Evolutionary conservation across 2,113 vertebrate genomes (phyloP), one percentile per base, ranked within the genome.

Genomic region (Centrocercus urophasianus): DNA sequence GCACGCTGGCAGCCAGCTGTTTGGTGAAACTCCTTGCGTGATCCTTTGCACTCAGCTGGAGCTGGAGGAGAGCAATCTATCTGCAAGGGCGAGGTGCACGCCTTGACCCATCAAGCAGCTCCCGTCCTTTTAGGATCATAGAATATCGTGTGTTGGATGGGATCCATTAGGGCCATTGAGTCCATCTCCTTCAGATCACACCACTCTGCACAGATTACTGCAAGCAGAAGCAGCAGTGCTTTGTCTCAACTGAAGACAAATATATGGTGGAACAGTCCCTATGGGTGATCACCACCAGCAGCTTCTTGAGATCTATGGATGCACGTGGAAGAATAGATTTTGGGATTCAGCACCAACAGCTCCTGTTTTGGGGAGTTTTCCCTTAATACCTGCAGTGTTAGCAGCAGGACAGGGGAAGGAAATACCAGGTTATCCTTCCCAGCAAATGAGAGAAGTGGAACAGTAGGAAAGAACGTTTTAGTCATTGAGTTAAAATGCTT

Each of bases 391-490:
- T 69, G n/a, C 0, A 2, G 27, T 3, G 78, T 81, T 71, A 91
- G 48, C 36, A 57, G 25, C 36, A 36, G 65, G 63, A 45, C 22
- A 18, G 0, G 3, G 79, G 57, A 75, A 92, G 93, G 91, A 89
- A 95, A 89, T 38, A 56, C 43, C 8, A 3, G 61, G 52, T 93
- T 88, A 27, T 50, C 89, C 78, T 92, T 96, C 87, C 61, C 65
- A 85, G 43, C 0, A 0, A 7, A 24, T 86, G 87, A 80, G 82
- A 90, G n/a, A 73, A 66, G 38, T n/a, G 64, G 36, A 91, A 89
- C 66, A 82, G 84, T 87, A 61, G 78, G 70, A 76, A 92, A 54
- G 81, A 66, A 34, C 89, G 84, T 94, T 90, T 89, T 54, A 78
- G 65, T 81, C 54, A 12, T 56, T 64, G 65, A 38, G 76, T 84